phyloP scores from a whole-genome alignment of 2,113 vertebrate species.

The Litocranius walleri region DNA sequence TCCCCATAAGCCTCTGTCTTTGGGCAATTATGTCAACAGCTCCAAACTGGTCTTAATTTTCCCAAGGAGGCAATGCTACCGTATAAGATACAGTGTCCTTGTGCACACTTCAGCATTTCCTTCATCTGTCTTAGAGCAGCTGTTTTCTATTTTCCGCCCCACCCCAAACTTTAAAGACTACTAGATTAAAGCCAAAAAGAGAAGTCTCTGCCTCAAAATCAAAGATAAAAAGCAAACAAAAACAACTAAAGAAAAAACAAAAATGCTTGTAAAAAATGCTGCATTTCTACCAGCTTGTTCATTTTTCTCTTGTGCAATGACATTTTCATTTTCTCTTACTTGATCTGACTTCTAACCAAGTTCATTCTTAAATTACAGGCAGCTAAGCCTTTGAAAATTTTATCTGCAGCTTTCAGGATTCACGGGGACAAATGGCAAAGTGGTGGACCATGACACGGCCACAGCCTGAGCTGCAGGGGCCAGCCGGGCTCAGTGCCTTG shows the following conservation, averaged over 20 bases:
- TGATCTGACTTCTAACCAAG: constrained; percentile 64
- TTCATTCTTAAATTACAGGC: constrained; percentile 57
- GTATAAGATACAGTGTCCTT: accelerated
- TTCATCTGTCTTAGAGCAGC: background rate
- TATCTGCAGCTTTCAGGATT: constrained; percentile 64
- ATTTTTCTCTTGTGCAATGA: constrained; percentile 56
- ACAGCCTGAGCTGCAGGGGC: background rate
- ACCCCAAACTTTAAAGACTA: background rate
- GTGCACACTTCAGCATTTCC: background rate
- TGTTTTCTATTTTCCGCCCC: background rate
- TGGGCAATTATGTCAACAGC: background rate
- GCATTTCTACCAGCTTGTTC: background rate
- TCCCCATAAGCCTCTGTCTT: background rate
- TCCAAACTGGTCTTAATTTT: background rate
- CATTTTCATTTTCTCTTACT: constrained; percentile 67
- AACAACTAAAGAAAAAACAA: background rate
- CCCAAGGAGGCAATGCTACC: background rate
- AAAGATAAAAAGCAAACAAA: constrained; percentile 26
- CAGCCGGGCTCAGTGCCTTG: background rate
- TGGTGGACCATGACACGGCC: constrained; percentile 23
- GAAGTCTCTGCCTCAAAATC: background rate
- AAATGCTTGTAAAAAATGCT: background rate
- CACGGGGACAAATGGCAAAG: constrained; percentile 42
- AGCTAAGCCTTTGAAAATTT: constrained; percentile 51
- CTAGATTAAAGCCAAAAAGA: background rate